Evolutionary conservation across 2,888 invertebrate genomes (phyloP), one percentile per base, ranked within the genome.

Genomic region (Eupithecia pulchellata): DNA sequence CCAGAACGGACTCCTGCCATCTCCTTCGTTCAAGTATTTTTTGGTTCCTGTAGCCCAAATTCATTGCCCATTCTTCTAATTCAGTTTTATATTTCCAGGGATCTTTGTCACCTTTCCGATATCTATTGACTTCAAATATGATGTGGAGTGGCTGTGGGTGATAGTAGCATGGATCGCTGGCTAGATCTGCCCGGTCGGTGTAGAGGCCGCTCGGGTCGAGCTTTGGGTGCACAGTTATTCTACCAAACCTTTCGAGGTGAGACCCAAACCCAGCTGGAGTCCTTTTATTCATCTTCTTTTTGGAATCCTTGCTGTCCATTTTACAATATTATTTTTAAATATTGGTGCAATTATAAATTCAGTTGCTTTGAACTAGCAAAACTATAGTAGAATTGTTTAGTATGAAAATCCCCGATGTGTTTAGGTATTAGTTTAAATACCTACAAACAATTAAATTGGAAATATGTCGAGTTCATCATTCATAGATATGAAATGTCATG

Each of bases 41-140:
- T 79, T 89, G 89, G 72, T 93, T 93, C 76, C 92, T 87, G 70
- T 91, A 93, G 6, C 93, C 93, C 42, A 93, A 85, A 76, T 93
- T 91, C 74, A 78, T 79, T 2, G 89, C 83, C 93, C 93, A 93
- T 32, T 90, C 91, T 76, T 93, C 93, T 17, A 92, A 78, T 71
- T 91, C 91, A 13, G 74, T 85, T 78, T 92, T 91, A 73, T 88
- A 89, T 71, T 79, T 84, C 93, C 93, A 93, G 2, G 91, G 89
- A 58, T 91, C 90, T 77, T 90, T 89, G 42, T 81, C 78, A 11
- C 68, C 75, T 61, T 76, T 82, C 60, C 76, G 81, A 47, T 77
- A 79, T 72, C 79, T 86, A 39, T 84, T 88, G 6, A 85, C 78
- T 75, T 85, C 84, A 73, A 83, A 91, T 68, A 89, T 79, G 71